A percentile compares a stretch with the other conserved stretches of the same genome.
These are phyloP conservation scores for Andinoacara biseriatus DNA, from an alignment of 2,113 vertebrate genomes.

Conservation along the genomic window DNA sequence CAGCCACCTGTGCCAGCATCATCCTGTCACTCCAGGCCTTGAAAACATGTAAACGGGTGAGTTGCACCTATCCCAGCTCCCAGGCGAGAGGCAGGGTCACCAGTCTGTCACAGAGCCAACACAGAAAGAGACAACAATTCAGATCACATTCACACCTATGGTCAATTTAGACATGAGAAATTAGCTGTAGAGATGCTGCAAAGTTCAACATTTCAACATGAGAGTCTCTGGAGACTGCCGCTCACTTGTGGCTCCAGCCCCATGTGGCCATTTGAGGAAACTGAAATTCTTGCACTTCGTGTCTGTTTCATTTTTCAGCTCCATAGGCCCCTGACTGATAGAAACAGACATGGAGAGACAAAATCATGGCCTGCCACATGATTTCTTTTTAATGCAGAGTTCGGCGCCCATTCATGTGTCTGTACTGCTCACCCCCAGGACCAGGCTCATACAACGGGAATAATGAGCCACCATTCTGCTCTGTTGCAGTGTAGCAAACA, in stretches of 20 bases:
- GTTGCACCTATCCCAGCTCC: no score
- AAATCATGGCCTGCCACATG: neutral
- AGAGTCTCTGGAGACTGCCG: no score
- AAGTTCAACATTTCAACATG: neutral
- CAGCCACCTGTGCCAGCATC: neutral
- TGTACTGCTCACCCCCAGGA: slow-evolving; percentile 47
- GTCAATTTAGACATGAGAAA: neutral
- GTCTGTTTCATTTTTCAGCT: neutral
- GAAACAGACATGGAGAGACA: neutral
- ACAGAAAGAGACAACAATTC: no score
- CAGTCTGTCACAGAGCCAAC: no score
- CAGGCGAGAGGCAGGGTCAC: no score
- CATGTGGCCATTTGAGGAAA: neutral
- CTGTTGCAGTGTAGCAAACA: slow-evolving; percentile 50
- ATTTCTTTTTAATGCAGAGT: neutral
- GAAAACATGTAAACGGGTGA: neutral
- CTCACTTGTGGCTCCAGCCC: neutral
- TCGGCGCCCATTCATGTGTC: neutral
- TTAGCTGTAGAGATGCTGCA: neutral
- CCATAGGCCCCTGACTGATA: neutral
- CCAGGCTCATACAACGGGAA: slow-evolving; percentile 53
- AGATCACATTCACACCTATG: no score
- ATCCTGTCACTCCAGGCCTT: neutral
- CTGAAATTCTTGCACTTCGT: neutral
- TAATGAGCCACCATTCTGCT: slow-evolving; percentile 67